A percentile compares a stretch with the other conserved stretches of the same genome.
Evolutionary conservation across 2,888 invertebrate species (phyloP).

Genomic region (Neoitamus cyanurus): DNA sequence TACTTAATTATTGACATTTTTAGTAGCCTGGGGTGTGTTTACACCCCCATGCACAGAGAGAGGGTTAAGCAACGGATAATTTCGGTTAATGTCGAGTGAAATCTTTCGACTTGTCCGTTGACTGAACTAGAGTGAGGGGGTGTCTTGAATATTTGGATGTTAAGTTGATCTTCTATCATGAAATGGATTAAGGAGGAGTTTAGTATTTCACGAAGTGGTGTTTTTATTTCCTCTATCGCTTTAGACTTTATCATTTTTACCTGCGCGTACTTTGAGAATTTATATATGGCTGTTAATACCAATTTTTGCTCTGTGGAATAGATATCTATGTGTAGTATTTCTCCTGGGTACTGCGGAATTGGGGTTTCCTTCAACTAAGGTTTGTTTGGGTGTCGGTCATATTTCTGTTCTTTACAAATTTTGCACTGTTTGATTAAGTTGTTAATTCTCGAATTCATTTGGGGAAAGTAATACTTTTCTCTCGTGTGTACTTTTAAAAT

Average conservation of each 20-base stretch:
- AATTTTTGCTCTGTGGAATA: not conserved
- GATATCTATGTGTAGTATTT: not conserved
- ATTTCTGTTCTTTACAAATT: conserved; percentile 31
- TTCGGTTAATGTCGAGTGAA: not conserved
- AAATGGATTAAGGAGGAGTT: not conserved
- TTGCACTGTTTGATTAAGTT: not conserved
- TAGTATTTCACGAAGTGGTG: not conserved
- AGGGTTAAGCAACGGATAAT: not conserved
- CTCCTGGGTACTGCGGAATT: not conserved
- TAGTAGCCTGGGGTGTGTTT: too few relatives aligned
- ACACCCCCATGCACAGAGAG: too few relatives aligned
- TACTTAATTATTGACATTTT: too few relatives aligned
- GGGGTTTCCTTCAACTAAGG: not conserved
- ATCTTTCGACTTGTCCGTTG: not conserved
- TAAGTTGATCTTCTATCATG: not conserved
- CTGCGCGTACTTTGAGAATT: not conserved
- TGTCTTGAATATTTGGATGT: not conserved
- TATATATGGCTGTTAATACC: not conserved
- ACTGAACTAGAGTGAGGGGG: not conserved
- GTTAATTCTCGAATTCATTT: conserved; percentile 39
- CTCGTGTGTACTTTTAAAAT: conserved; percentile 36
- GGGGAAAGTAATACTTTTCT: conserved; percentile 46
- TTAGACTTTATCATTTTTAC: not conserved
- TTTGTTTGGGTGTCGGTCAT: not conserved
- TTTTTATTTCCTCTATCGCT: not conserved